phyloP scores from a whole-genome alignment of 2,797 vertebrate species.

The Notamacropus eugenii region DNA sequence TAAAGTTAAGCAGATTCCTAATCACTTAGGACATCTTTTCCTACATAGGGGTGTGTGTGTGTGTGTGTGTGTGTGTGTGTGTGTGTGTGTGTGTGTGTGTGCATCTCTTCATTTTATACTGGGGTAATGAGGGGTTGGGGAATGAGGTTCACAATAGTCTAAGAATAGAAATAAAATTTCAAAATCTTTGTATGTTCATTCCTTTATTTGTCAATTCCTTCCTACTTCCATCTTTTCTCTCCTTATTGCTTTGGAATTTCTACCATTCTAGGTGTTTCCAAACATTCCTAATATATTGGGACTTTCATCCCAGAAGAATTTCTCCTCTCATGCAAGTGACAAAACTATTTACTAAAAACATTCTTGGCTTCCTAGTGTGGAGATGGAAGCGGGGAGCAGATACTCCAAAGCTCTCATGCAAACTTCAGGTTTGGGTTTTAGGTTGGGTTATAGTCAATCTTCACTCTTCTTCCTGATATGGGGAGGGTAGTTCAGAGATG shows the following conservation, averaged over 20 bases:
- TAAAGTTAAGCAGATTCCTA: neutral
- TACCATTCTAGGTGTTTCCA: neutral
- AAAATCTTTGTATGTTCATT: neutral
- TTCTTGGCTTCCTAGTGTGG: neutral
- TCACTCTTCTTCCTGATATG: neutral
- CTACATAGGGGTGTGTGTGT: too few species aligned
- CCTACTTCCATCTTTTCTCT: neutral
- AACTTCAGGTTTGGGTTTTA: neutral
- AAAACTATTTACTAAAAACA: neutral
- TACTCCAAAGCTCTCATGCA: neutral
- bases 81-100: too few species aligned
- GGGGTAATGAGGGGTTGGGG: neutral
- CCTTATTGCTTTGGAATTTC: neutral
- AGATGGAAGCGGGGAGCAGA: neutral
- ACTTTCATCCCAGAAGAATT: neutral
- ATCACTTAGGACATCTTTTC: neutral
- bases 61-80: neutral
- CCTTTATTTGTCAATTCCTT: neutral
- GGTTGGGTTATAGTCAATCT: neutral
- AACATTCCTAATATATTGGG: neutral
- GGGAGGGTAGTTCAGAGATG: neutral
- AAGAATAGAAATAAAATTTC: neutral
- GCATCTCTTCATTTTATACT: neutral
- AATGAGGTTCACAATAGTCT: neutral
- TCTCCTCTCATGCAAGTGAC: neutral